These are phyloP conservation scores for Lepilemur septentrionalis DNA, from an alignment of 2,797 vertebrate genomes.

Conservation along the genomic window DNA sequence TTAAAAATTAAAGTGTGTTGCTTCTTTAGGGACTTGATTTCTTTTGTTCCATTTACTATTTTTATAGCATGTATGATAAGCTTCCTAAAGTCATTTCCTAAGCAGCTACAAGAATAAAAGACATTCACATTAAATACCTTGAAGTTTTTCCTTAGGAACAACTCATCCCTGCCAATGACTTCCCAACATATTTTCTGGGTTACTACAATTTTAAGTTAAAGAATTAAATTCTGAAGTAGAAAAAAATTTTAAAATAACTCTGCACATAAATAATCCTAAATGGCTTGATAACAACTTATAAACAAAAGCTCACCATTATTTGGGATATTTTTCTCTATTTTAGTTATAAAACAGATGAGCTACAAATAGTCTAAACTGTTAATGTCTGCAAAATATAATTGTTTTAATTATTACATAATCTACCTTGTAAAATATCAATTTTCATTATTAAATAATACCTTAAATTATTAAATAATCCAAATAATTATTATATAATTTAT, in stretches of 20 bases:
- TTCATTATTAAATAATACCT: constrained; percentile 12
- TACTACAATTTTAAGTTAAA: constrained; percentile 37
- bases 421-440: not conserved
- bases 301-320: not conserved
- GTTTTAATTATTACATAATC: constrained; percentile 19
- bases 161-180: not conserved
- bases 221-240: not conserved
- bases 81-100: constrained; percentile 32
- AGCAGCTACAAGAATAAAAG: constrained; percentile 42
- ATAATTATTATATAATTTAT: not conserved
- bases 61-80: constrained; percentile 1
- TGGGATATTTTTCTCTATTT: not conserved
- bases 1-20: constrained; percentile 34
- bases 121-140: constrained; percentile 57
- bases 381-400: not conserved
- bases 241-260: constrained; percentile 25
- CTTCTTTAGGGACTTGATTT: constrained; percentile 38
- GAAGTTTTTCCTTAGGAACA: constrained; percentile 31
- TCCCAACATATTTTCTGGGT: not conserved
- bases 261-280: constrained; percentile 11
- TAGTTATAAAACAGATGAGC: not conserved
- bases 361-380: constrained; percentile 28
- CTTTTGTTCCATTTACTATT: constrained; percentile 53
- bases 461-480: not conserved
- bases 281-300: not conserved